Conservation (phyloP, 2,888 invertebrate species). For the Gortyna flavago region DNA sequence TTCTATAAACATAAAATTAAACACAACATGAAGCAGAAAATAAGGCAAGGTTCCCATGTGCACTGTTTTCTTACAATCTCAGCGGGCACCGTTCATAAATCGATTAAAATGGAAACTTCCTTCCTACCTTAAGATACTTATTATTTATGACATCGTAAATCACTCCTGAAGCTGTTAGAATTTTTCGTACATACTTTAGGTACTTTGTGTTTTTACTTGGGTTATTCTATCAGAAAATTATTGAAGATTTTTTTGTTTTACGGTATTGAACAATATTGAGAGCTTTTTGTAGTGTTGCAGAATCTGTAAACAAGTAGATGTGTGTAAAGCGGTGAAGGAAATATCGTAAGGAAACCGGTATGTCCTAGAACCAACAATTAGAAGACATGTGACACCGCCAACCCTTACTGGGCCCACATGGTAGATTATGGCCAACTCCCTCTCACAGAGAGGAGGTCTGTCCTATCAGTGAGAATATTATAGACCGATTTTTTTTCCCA, state of each 20-base stretch:
- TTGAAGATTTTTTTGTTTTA: neutral
- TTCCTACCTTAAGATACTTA: constrained; percentile 68
- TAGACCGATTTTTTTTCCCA: neutral
- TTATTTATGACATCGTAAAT: constrained; percentile 73
- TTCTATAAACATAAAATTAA: constrained; percentile 11
- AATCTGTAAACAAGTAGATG: neutral
- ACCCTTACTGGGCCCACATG: too few relatives aligned
- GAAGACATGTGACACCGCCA: too few relatives aligned
- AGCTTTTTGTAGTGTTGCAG: neutral
- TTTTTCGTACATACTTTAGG: constrained; percentile 45
- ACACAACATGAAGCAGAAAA: constrained; percentile 21
- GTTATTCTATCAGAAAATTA: constrained; percentile 33
- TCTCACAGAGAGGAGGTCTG: too few relatives aligned
- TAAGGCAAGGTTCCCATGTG: constrained; percentile 23
- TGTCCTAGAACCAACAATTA: too few relatives aligned
- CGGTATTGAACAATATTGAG: constrained; percentile 14
- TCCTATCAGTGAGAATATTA: too few relatives aligned
- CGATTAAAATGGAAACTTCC: constrained; percentile 66
- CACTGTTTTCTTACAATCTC: constrained; percentile 49
- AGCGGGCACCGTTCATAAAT: constrained; percentile 61
- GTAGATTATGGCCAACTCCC: too few relatives aligned
- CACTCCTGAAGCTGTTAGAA: constrained; percentile 58
- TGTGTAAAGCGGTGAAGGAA: neutral
- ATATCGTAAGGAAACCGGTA: too few relatives aligned
- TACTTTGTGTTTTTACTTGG: constrained; percentile 30